Conservation (phyloP, 35 echinoderm and acorn worm genomes). For the Lytechinus variegatus region DNA sequence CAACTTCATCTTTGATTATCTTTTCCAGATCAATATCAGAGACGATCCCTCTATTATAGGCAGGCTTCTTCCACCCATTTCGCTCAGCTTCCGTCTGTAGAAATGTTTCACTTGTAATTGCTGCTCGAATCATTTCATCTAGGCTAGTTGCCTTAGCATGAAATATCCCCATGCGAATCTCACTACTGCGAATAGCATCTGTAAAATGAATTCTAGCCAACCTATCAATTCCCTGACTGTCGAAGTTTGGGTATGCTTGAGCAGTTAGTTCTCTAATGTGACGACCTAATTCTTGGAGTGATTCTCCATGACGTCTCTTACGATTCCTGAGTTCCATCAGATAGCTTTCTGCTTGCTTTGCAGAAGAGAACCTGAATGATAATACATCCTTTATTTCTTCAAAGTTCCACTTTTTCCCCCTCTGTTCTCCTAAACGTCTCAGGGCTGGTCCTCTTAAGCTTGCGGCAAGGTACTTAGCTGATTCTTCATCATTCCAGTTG, state of each 20-base stretch:
- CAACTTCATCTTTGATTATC: constrained; percentile 7
- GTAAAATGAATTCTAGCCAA: background rate
- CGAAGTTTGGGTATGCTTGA: background rate
- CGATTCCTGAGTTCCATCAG: no score
- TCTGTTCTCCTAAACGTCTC: background rate
- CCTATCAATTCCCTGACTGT: constrained; percentile 23
- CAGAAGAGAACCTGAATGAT: background rate
- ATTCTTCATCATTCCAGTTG: constrained; percentile 3
- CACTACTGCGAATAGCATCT: background rate
- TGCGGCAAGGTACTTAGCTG: constrained; percentile 23
- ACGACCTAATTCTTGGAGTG: no score
- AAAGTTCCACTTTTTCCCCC: constrained; percentile 34
- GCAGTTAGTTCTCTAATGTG: no score
- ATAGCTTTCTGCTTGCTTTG: background rate
- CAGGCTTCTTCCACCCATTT: constrained; percentile 18
- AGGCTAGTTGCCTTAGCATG: background rate
- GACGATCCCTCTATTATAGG: constrained; percentile 14
- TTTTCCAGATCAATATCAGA: background rate
- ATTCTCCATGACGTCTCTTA: no score
- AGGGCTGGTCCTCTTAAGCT: background rate
- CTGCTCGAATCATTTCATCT: background rate
- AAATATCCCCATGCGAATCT: background rate
- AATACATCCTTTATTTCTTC: background rate
- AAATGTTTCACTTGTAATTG: background rate
- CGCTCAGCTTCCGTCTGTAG: constrained; percentile 6